These are phyloP conservation scores for Valencia hispanica DNA, from an alignment of 2,797 vertebrate species.

Conservation along the genomic window DNA sequence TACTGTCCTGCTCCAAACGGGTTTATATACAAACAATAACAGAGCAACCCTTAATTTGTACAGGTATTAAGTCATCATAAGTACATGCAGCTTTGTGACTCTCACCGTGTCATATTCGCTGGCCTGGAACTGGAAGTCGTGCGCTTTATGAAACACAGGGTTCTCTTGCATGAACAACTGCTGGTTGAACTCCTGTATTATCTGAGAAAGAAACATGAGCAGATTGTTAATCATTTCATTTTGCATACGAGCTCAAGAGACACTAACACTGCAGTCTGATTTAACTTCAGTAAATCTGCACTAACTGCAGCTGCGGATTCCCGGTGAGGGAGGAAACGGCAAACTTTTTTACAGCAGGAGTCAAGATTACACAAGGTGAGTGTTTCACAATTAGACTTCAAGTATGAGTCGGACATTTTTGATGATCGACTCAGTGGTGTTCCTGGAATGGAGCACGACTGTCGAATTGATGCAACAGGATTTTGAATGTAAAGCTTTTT, in stretches of 20 bases:
- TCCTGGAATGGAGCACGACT: not conserved
- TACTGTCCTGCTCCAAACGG: slow-evolving; percentile 23
- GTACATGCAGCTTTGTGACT: slow-evolving; percentile 3
- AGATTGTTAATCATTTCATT: slow-evolving; percentile 9
- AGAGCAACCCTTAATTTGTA: not conserved
- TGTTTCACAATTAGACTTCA: not conserved
- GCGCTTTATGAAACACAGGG: slow-evolving; percentile 91
- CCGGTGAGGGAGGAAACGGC: not conserved
- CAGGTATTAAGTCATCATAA: slow-evolving; percentile 2
- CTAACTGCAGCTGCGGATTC: not conserved
- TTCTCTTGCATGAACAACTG: slow-evolving; percentile 97
- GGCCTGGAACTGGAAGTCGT: slow-evolving; percentile 96
- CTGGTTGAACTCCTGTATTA: slow-evolving; percentile 94
- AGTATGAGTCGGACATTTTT: not conserved
- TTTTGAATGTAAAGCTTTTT: not conserved
- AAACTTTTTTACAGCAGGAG: not conserved
- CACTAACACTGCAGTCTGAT: not conserved
- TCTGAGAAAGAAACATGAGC: slow-evolving; percentile 73
- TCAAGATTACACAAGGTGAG: not conserved
- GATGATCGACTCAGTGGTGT: not conserved
- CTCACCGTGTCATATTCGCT: slow-evolving; percentile 95
- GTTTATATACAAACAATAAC: slow-evolving; percentile 49
- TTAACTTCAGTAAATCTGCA: slow-evolving; percentile 6
- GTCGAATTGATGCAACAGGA: not conserved
- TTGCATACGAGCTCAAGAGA: not conserved